Percentiles rank a stretch among this genome's conserved stretches.
These are phyloP conservation scores for Campopleginae sp. DNA, from an alignment of 2,888 invertebrate species.

Conservation along the genomic window DNA sequence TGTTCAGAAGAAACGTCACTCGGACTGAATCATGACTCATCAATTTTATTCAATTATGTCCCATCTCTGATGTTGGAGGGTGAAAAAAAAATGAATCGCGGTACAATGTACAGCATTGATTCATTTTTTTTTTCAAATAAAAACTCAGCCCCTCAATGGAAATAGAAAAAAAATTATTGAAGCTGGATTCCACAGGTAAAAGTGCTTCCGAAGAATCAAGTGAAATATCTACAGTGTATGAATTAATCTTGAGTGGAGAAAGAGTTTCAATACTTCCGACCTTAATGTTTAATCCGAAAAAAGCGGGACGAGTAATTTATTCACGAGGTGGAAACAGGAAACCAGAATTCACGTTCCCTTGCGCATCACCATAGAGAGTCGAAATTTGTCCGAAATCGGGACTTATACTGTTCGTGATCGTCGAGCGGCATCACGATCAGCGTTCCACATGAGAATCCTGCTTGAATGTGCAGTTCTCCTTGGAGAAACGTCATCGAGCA, in stretches of 20 bases:
- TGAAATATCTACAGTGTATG: not conserved
- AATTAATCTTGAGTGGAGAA: not conserved
- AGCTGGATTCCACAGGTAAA: not conserved
- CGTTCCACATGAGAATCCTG: constrained; percentile 66
- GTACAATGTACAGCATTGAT: no score
- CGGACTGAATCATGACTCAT: no score
- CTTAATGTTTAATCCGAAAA: not conserved
- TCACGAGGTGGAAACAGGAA: constrained; percentile 26
- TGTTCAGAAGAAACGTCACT: no score
- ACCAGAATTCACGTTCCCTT: constrained; percentile 10
- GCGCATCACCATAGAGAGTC: not conserved
- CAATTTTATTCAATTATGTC: no score
- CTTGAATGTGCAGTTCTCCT: constrained; percentile 29
- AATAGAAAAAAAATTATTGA: no score
- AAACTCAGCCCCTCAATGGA: no score
- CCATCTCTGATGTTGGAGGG: no score
- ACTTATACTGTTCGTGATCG: constrained; percentile 51
- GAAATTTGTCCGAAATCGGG: constrained; percentile 32
- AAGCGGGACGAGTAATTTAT: constrained; percentile 20
- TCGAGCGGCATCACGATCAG: constrained; percentile 67
- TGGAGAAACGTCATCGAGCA: not conserved
- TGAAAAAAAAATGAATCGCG: no score
- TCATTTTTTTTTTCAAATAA: no score
- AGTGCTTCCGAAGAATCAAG: not conserved
- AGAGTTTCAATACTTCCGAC: not conserved